Evolutionary conservation across 2,113 vertebrate species (phyloP), one percentile per base, ranked within the genome.

Genomic region (Procapra przewalskii): DNA sequence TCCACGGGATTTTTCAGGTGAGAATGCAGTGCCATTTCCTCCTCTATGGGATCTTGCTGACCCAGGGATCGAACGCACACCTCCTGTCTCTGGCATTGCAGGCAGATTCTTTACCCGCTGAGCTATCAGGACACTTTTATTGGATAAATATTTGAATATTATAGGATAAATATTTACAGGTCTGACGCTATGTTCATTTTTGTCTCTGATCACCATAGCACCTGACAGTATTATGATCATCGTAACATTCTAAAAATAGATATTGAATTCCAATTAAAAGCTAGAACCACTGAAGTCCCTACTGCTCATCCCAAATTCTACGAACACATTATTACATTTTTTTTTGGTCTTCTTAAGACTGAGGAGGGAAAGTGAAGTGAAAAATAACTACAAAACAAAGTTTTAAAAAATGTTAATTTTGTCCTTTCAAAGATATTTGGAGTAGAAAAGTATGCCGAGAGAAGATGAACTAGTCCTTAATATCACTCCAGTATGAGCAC

Each of bases 401-500:
- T 83, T 60, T 59, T 36, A 10, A 54, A 48, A 84, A 97, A 52
- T 86, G 7, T 55, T 62, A 25, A 57, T n/a, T 88, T 93, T 89
- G 64, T 62, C 12, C 23, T 40, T 93, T 88, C 3, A 85, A 83
- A 88, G 55, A 17, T 29, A 45, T 91, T 88, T 59, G 29, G n/a
- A 94, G 6, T 67, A 33, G n/a, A 64, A 31, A 13, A 50, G 33
- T n/a, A 21, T 1, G 4, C 17, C 3, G 5, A 91, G 50, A 52
- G 27, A 84, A 79, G 14, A 67, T 29, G 15, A 21, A 77, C 40
- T 2, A 64, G 27, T 45, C 13, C 43, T 87, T 23, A 16, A 16
- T 29, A 36, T 57, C 7, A 25, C 23, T 64, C 15, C 3, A 43
- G 48, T 43, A 31, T 36, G 19, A 23, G 31, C 6, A 31, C 8